Conservation (phyloP, 1,140 invertebrate genomes). For the Lethrus apterus region DNA sequence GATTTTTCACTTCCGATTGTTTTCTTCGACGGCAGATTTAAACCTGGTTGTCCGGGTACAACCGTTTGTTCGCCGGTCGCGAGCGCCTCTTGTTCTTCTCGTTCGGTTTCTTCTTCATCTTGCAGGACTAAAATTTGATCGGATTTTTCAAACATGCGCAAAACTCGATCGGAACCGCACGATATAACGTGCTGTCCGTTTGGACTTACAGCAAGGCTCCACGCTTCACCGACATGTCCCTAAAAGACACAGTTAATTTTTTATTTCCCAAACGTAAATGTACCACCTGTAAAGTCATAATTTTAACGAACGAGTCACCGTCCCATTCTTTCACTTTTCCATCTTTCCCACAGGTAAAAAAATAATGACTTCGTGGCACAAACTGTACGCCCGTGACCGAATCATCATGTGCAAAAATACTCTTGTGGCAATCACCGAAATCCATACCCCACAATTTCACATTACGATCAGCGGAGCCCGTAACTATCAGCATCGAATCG, state of each 20-base stretch:
- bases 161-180: conserved; percentile 81
- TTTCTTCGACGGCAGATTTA: conserved; percentile 79
- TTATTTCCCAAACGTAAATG: not conserved
- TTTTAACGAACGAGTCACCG: conserved; percentile 86
- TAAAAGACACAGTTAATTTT: conserved; percentile 33
- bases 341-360: conserved; percentile 91
- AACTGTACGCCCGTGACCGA: conserved; percentile 85
- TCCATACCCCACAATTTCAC: conserved; percentile 98
- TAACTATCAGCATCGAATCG: conserved; percentile 83
- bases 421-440: conserved; percentile 93
- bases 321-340: conserved; percentile 96
- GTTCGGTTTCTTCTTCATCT: conserved; percentile 82
- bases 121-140: conserved; percentile 85
- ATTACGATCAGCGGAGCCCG: conserved; percentile 91
- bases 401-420: conserved; percentile 88
- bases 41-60: conserved; percentile 58
- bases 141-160: conserved; percentile 82
- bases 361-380: conserved; percentile 83
- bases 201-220: conserved; percentile 66
- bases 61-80: conserved; percentile 62
- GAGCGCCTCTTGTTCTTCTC: conserved; percentile 65
- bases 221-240: conserved; percentile 75
- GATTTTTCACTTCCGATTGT: conserved; percentile 88
- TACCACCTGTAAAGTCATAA: conserved; percentile 75
- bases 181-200: conserved; percentile 75